phyloP scores from a whole-genome alignment of 2,797 vertebrate genomes.

The Manis javanica region DNA sequence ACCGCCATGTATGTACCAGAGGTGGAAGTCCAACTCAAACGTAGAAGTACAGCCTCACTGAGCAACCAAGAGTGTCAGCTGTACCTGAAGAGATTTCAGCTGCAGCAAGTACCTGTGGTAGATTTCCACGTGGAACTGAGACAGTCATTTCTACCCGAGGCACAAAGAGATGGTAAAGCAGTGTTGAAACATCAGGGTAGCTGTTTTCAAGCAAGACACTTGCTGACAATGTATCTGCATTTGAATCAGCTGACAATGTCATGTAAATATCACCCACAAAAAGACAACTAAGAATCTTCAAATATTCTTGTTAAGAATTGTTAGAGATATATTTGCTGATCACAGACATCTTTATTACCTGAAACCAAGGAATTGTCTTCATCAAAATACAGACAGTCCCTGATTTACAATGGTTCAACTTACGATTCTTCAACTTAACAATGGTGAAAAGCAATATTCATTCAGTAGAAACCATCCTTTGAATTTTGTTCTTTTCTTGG shows the following conservation, averaged over 20 bases:
- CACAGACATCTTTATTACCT: slow-evolving; percentile 52
- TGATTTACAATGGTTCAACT: neutral
- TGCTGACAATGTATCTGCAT: neutral
- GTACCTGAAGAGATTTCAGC: slow-evolving; percentile 22
- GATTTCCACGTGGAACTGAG: slow-evolving; percentile 64
- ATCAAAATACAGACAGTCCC: slow-evolving; percentile 49
- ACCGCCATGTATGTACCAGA: slow-evolving; percentile 49
- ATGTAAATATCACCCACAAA: neutral
- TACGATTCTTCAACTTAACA: neutral
- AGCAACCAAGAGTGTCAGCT: slow-evolving; percentile 60
- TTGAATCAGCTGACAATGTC: neutral
- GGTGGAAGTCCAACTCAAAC: slow-evolving; percentile 58
- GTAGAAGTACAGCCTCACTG: slow-evolving; percentile 49
- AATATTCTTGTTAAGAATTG: neutral
- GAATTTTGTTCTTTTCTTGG: neutral
- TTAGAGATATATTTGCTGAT: slow-evolving; percentile 59
- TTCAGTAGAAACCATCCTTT: neutral
- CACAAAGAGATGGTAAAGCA: slow-evolving; percentile 46
- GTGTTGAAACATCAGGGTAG: neutral
- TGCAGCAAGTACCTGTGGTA: slow-evolving; percentile 50
- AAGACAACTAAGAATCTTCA: neutral
- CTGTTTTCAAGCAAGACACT: neutral
- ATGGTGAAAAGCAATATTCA: neutral
- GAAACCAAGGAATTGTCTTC: slow-evolving; percentile 63
- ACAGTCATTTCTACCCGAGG: slow-evolving; percentile 63